phyloP scores from a whole-genome alignment of 2,113 vertebrate species.

The Apistogramma diplotaenia region DNA sequence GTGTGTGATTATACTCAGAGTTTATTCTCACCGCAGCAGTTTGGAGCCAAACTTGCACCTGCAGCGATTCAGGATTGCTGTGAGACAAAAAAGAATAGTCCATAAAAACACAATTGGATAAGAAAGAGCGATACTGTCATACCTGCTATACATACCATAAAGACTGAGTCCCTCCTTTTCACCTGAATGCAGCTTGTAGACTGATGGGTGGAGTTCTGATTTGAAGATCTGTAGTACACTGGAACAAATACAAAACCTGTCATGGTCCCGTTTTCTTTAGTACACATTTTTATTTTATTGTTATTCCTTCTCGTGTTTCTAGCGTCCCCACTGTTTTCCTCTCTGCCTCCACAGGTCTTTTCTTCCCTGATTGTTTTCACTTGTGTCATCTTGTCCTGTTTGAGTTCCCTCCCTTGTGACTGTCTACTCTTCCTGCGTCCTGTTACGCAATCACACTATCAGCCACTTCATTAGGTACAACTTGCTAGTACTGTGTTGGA shows the following conservation, averaged over 20 bases:
- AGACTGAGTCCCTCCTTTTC: conserved; percentile 96
- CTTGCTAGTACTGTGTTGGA: background rate
- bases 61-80: conserved; percentile 78
- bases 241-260: conserved; percentile 33
- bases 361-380: too few species aligned
- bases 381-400: too few species aligned
- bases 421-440: background rate
- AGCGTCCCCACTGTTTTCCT: background rate
- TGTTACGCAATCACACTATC: background rate
- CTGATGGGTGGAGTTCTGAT: conserved; percentile 92
- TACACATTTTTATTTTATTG: background rate
- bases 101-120: background rate
- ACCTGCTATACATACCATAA: conserved; percentile 76
- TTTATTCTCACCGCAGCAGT: conserved; percentile 69
- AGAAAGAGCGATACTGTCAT: background rate
- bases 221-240: conserved; percentile 97
- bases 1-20: background rate
- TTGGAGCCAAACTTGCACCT: conserved; percentile 76
- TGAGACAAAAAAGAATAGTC: background rate
- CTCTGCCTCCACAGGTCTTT: too few species aligned
- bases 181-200: conserved; percentile 90
- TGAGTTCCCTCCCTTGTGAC: background rate
- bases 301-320: background rate
- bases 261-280: background rate
- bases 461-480: background rate